These are phyloP conservation scores for Fragum whitleyi DNA, from an alignment of 2,888 invertebrate genomes.

Conservation along the genomic window DNA sequence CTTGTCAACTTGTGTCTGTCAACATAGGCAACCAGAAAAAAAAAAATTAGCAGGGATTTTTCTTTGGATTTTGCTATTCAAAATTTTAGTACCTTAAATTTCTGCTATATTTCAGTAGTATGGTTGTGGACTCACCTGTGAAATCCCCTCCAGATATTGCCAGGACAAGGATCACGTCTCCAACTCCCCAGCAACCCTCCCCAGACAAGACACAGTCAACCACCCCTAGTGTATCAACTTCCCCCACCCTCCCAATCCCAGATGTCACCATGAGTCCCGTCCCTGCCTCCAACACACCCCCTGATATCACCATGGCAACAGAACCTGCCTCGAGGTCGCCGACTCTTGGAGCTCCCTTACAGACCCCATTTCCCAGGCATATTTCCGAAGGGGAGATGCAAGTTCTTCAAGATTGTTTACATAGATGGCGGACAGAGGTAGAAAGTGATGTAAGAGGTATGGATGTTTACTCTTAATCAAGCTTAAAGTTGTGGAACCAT, in stretches of 20 bases:
- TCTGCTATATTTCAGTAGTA: conserved; percentile 30
- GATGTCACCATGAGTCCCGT: conserved; percentile 47
- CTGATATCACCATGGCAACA: conserved; percentile 55
- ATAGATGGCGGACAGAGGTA: conserved; percentile 85
- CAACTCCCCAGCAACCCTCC: conserved; percentile 52
- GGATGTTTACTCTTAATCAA: background rate
- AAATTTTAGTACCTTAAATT: no score
- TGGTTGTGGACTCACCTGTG: conserved; percentile 65
- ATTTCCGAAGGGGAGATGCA: conserved; percentile 82
- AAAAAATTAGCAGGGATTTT: no score
- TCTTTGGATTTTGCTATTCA: no score
- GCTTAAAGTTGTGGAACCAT: no score
- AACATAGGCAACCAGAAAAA: no score
- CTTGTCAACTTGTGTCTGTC: no score
- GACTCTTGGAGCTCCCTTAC: conserved; percentile 36
- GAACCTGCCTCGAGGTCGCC: conserved; percentile 34
- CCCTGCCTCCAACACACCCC: conserved; percentile 38
- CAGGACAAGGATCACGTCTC: conserved; percentile 53
- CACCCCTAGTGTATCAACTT: conserved; percentile 11
- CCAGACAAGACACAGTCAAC: conserved; percentile 52
- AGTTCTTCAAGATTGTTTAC: conserved; percentile 84
- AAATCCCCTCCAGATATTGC: conserved; percentile 61
- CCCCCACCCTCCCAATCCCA: conserved; percentile 42
- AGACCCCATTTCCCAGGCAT: conserved; percentile 80
- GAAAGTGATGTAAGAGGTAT: conserved; percentile 84